Base-by-base conservation (phyloP, 2,113 vertebrate genomes). In the Apaloderma vittatum region DNA sequence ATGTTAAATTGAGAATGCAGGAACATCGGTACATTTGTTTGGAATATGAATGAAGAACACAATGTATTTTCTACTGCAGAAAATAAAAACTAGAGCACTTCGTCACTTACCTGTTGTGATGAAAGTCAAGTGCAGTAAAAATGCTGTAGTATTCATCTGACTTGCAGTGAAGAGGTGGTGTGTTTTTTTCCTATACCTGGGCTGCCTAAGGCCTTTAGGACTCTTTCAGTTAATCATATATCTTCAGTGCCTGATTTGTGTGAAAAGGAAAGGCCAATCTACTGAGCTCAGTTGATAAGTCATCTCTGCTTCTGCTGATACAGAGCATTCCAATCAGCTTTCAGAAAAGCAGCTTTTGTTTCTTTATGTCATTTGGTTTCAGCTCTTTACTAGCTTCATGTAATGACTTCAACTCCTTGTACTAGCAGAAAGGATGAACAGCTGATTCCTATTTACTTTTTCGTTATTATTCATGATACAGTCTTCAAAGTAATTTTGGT, bases 281-380 rank as follows among this genome's bases (percentile, higher is more conserved):
- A 6, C 63, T 91, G 57, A 93, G 48, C 61, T 66, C 43, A n/a
- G 49, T 26, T 86, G 58, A 32, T 71, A 92, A 95, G 73, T 87
- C 62, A 52, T 81, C 30, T 73, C 77, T 91, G 59, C 67, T 86
- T 95, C 37, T 96, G 79, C 66, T 93, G 83, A 68, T 88, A 74
- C 0, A 1, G 30, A 71, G 27, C 67, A 67, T 96, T 94, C 63
- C 75, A 37, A 1, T 37, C 54, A 79, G 71, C 77, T 87, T 80
- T 94, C 58, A 54, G 52, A 92, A 92, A 93, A 92, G 58, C 54
- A 73, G 49, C 71, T 93, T 94, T 90, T 90, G 70, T 83, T 79
- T 92, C 62, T 67, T 80, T 11, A 37, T 34, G 65, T 71, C 77
- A 79, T 88, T 87, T 82, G 40, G 70, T 93, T 81, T 52, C 46